Conservation (phyloP, 2,797 vertebrate genomes). For the Phoxinus dragarum region DNA sequence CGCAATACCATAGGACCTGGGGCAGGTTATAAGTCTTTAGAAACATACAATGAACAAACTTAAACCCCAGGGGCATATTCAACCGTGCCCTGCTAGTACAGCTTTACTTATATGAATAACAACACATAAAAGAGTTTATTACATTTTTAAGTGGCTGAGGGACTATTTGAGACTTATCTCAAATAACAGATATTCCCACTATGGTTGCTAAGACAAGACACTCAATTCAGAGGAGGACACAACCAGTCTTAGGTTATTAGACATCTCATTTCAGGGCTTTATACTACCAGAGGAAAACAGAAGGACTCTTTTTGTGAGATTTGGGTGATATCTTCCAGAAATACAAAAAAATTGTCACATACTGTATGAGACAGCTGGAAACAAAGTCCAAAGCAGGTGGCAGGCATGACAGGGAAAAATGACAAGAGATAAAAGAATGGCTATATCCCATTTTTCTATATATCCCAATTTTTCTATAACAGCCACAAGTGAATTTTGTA, state of each 20-base stretch:
- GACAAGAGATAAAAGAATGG: too few relatives aligned
- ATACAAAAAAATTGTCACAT: neutral
- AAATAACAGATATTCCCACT: neutral
- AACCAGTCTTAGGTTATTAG: neutral
- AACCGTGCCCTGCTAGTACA: neutral
- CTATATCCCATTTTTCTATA: too few relatives aligned
- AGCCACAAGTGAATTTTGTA: neutral
- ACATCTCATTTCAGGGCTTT: neutral
- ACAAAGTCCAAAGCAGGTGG: neutral
- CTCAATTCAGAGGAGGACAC: neutral
- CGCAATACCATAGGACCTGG: neutral
- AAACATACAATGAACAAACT: neutral
- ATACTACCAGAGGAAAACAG: neutral
- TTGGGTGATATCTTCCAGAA: neutral
- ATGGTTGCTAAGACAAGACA: neutral
- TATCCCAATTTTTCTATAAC: neutral
- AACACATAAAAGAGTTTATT: neutral
- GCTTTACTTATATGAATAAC: neutral
- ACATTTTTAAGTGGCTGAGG: too few relatives aligned
- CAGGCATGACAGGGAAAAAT: too few relatives aligned
- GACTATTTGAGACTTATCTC: neutral
- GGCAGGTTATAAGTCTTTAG: neutral
- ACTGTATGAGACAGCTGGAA: neutral
- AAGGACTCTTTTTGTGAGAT: neutral
- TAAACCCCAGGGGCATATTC: neutral